Base-by-base conservation (phyloP, 2,113 vertebrate species). In the Dromaius novaehollandiae region DNA sequence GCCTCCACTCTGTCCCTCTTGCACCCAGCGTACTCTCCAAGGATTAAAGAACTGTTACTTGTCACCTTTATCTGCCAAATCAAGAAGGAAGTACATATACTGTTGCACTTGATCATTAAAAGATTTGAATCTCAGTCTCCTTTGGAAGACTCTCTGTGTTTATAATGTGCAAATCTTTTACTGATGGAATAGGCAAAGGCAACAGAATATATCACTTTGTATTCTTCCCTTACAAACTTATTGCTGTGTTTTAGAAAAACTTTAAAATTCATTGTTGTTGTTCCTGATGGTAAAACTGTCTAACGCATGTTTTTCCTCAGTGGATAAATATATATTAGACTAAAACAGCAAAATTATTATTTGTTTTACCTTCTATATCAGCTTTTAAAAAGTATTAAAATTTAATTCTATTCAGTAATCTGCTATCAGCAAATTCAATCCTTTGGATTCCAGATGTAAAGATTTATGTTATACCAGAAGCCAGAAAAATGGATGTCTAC, bases 41-140 rank as follows among this genome's bases (percentile, higher is more conserved):
- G 83, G 73, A 93, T 86, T 96, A 91, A 95, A 92, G 74, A 95
- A 22, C 73, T 95, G 15, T 36, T 93, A 84, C 61, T 91, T 94
- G 73, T 95, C 92, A 94, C 84, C 81, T 94, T 96, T 95, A 94
- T 95, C 79, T 78, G 69, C 56, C 70, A 88, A 95, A 93, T 95
- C 87, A 96, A 79, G 95, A 95, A 86, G 20, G n/a, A 97, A 93
- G 60, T 70, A 13, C 20, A 69, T 84, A 40, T 26, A 70, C 38
- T 71, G 55, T 51, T 86, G 53, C 28, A 84, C 50, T 94, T 92
- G 86, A 93, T 96, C 94, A 90, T 71, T 83, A 74, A 92, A 95
- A 93, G 81, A 86, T 82, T 92, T 95, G 87, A 96, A 93, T 96
- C 84, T 89, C 19, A 21, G 65, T 90, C 53, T 50, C 71, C 58